These are phyloP conservation scores for Cerastis rubricosa DNA, from an alignment of 2,888 invertebrate species.

Conservation along the genomic window DNA sequence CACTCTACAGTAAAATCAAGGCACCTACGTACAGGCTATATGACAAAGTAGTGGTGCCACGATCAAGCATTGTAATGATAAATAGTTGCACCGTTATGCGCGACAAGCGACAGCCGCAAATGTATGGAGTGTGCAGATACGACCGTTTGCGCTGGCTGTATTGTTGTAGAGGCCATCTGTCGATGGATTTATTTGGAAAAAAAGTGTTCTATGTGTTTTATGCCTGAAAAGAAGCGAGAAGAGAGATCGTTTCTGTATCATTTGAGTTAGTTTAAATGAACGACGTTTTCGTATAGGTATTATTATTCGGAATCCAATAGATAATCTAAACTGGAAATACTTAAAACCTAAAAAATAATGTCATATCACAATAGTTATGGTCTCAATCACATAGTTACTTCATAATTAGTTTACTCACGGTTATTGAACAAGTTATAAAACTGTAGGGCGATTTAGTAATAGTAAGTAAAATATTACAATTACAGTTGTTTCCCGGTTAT, in stretches of 20 bases:
- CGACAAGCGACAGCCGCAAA: background rate
- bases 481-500: too few species aligned
- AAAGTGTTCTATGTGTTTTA: background rate
- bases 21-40: background rate
- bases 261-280: background rate
- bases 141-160: background rate
- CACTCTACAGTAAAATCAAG: background rate
- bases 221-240: background rate
- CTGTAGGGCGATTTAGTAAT: too few species aligned
- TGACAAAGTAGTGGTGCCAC: background rate
- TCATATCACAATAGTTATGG: too few species aligned
- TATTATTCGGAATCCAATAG: too few species aligned
- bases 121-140: slow-evolving; percentile 9
- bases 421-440: too few species aligned
- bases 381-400: too few species aligned
- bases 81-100: slow-evolving; percentile 31
- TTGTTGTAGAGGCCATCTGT: slow-evolving; percentile 7
- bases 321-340: too few species aligned
- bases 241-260: background rate
- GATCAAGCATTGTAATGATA: slow-evolving; percentile 48
- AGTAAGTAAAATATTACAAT: too few species aligned
- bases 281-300: too few species aligned
- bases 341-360: too few species aligned
- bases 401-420: too few species aligned
- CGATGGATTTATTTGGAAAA: background rate